Percentiles rank a stretch among this genome's conserved stretches.
Evolutionary conservation across 2,888 invertebrate genomes (phyloP).

Genomic region (Hyppa rectilinea): DNA sequence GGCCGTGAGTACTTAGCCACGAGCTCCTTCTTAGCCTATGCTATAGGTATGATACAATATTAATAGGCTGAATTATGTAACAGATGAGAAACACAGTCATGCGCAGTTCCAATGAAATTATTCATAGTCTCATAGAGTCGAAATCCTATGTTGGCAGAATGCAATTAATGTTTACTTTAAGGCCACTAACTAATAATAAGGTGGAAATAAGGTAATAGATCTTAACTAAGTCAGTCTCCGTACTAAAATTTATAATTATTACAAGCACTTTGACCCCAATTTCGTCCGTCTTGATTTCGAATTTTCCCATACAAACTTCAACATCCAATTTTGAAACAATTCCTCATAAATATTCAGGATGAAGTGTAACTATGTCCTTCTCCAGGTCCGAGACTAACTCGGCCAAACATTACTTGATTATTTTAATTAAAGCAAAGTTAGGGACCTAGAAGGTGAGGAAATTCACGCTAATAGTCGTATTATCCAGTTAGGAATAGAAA

Average conservation of each 20-base stretch:
- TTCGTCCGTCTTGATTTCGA: not conserved
- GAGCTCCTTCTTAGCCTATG: too few relatives aligned
- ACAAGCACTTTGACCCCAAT: not conserved
- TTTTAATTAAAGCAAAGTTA: too few relatives aligned
- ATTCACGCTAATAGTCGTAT: too few relatives aligned
- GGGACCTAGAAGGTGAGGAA: too few relatives aligned
- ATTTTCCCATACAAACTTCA: not conserved
- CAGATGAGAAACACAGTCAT: not conserved
- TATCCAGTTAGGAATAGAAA: too few relatives aligned
- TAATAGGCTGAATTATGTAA: not conserved
- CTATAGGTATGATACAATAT: not conserved
- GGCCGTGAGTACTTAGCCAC: too few relatives aligned
- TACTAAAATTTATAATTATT: not conserved
- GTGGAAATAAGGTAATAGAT: too few relatives aligned
- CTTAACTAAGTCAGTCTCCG: not conserved
- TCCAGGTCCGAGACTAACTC: not conserved
- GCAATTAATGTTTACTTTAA: conserved; percentile 23
- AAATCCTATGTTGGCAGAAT: conserved; percentile 15
- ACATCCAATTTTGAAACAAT: not conserved
- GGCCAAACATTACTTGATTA: not conserved
- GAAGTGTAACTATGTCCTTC: not conserved
- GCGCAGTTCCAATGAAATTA: not conserved
- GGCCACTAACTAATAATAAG: conserved; percentile 11
- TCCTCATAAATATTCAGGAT: conserved; percentile 2
- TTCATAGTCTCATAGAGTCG: conserved; percentile 6